These are phyloP conservation scores for Panagrolaimus sp. DNA, from an alignment of 1,140 invertebrate species.

Conservation along the genomic window DNA sequence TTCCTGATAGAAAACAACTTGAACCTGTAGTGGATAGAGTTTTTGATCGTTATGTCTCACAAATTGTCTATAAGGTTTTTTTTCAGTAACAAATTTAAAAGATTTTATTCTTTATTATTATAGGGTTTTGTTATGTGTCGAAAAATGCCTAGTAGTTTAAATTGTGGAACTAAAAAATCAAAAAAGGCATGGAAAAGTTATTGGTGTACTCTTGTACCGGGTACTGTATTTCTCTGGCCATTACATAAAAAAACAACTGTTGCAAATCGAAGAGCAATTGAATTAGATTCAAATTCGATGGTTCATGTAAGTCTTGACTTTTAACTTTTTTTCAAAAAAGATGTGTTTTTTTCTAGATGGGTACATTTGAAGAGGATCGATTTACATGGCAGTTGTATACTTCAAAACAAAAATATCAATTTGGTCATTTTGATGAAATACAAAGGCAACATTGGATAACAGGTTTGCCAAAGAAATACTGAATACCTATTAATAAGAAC, in stretches of 20 bases:
- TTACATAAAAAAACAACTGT: slow-evolving; percentile 22
- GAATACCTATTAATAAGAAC: slow-evolving; percentile 9
- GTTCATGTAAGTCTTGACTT: slow-evolving; percentile 15
- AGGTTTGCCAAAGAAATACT: slow-evolving; percentile 10
- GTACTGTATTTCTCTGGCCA: slow-evolving; percentile 26
- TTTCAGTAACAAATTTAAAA: background rate
- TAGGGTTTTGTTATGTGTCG: slow-evolving; percentile 31
- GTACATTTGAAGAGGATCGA: slow-evolving; percentile 22
- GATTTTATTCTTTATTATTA: slow-evolving; percentile 10
- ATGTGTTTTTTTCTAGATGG: slow-evolving; percentile 19
- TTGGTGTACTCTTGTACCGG: slow-evolving; percentile 25
- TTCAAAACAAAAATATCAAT: slow-evolving; percentile 21
- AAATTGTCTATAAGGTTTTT: slow-evolving; percentile 25
- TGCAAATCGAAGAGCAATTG: slow-evolving; percentile 17
- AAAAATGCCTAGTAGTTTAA: slow-evolving; percentile 5
- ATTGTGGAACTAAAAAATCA: background rate
- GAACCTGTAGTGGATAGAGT: slow-evolving; percentile 21
- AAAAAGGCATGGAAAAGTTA: slow-evolving; percentile 23
- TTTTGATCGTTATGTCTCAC: slow-evolving; percentile 27
- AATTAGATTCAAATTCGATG: slow-evolving; percentile 9
- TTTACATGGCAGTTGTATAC: slow-evolving; percentile 23
- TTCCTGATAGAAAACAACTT: slow-evolving; percentile 23
- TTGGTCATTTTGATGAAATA: slow-evolving; percentile 29
- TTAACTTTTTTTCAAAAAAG: background rate
- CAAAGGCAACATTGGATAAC: slow-evolving; percentile 25